phyloP scores from a whole-genome alignment of 53 echinoderm and acorn worm species.

The Glandiceps talaboti region DNA sequence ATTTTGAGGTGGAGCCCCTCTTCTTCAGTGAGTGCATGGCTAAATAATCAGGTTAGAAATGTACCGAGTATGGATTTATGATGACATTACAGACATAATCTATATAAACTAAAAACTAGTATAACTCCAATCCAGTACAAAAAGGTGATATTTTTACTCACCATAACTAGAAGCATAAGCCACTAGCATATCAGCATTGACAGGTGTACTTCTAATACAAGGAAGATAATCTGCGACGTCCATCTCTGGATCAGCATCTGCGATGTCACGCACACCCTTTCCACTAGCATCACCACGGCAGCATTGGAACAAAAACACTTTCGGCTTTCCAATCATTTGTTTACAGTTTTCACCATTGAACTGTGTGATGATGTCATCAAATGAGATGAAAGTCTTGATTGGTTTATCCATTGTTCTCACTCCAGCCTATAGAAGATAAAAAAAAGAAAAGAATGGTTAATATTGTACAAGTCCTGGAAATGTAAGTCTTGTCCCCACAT shows the following conservation, averaged over 20 bases:
- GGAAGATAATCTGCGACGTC: background rate
- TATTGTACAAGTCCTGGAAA: too few species aligned
- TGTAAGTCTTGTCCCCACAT: too few species aligned
- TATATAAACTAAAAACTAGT: background rate
- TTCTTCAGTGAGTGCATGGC: too few species aligned
- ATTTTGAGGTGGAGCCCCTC: too few species aligned
- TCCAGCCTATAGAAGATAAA: too few species aligned
- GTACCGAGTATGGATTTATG: too few species aligned
- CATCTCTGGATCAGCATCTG: background rate
- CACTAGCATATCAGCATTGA: conserved; percentile 59
- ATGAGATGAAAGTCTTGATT: too few species aligned
- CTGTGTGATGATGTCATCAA: conserved; percentile 12
- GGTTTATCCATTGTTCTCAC: too few species aligned
- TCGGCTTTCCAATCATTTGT: conserved; percentile 49
- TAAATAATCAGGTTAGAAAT: too few species aligned
- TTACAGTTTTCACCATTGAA: conserved; percentile 22
- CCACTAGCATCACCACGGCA: conserved; percentile 14
- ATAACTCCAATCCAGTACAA: too few species aligned
- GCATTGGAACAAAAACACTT: conserved; percentile 81
- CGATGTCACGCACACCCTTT: background rate
- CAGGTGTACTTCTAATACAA: conserved; percentile 22
- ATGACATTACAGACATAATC: too few species aligned
- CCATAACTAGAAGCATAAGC: conserved; percentile 64
- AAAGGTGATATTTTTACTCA: conserved; percentile 9
- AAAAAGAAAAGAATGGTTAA: too few species aligned